Conservation (phyloP, 2,113 vertebrate genomes). For the Rhinichthys klamathensis region DNA sequence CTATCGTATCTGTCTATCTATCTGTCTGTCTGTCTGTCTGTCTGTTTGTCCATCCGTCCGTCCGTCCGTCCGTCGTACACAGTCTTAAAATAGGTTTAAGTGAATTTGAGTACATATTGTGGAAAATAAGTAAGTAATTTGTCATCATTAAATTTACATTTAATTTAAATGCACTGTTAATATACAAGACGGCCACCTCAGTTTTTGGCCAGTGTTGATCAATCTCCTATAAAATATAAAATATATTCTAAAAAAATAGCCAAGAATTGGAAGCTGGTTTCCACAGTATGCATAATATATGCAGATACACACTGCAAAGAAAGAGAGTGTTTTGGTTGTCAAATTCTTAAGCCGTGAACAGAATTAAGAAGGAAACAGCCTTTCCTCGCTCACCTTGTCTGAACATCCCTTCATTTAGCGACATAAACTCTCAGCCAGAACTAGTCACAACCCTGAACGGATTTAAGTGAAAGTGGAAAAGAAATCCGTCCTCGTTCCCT, state of each 20-base stretch:
- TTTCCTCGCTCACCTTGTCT: neutral
- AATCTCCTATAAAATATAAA: neutral
- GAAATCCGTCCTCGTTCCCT: constrained; percentile 1
- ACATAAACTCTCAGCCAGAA: constrained; percentile 3
- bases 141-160: too few species aligned
- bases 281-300: neutral
- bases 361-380: neutral
- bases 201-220: too few species aligned
- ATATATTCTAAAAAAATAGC: neutral
- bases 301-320: neutral
- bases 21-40: neutral
- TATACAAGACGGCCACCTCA: too few species aligned
- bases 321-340: neutral
- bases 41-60: accelerated
- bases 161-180: too few species aligned
- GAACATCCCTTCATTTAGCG: neutral
- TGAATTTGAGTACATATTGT: too few species aligned
- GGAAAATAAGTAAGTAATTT: too few species aligned
- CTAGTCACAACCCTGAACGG: constrained; percentile 31
- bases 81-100: too few species aligned
- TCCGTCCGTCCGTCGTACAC: neutral
- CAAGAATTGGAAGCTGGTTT: neutral
- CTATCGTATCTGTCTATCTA: neutral
- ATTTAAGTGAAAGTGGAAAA: neutral
- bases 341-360: constrained; percentile 2